Conservation (phyloP, 1,140 invertebrate species). For the Stenopsyche tienmushanensis region DNA sequence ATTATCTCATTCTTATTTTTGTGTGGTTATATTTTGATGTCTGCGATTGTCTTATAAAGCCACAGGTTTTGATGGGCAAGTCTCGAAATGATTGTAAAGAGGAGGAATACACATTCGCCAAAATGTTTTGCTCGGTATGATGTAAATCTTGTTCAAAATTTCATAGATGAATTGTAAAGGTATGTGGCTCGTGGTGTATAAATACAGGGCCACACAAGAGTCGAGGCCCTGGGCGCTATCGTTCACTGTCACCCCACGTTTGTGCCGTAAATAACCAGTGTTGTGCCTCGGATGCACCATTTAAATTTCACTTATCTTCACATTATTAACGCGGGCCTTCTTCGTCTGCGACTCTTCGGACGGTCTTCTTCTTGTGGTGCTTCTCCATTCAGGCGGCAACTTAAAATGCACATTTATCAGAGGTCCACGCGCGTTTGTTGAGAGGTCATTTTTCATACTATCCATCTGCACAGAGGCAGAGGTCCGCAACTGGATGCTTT, state of each 20-base stretch:
- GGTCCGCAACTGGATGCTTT: background rate
- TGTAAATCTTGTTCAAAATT: background rate
- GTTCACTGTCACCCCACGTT: background rate
- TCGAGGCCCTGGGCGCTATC: background rate
- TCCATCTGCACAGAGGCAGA: background rate
- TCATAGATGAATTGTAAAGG: background rate
- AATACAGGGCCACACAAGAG: background rate
- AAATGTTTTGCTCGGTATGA: background rate
- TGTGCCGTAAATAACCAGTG: too few species aligned
- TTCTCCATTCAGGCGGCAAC: background rate
- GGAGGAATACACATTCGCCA: too few species aligned
- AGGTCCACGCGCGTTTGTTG: background rate
- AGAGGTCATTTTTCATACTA: background rate
- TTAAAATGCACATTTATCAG: conserved; percentile 7
- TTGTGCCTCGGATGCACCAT: background rate
- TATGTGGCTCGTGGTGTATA: background rate
- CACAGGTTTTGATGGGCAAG: too few species aligned
- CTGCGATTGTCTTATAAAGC: too few species aligned
- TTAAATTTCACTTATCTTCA: background rate
- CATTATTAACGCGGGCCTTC: background rate
- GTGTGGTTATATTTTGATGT: too few species aligned
- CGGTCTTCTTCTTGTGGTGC: background rate
- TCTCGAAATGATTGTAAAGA: too few species aligned
- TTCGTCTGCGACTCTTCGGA: background rate
- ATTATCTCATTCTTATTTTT: too few species aligned